Conservation (phyloP, 2,113 vertebrate species). For the Thermophis baileyi region DNA sequence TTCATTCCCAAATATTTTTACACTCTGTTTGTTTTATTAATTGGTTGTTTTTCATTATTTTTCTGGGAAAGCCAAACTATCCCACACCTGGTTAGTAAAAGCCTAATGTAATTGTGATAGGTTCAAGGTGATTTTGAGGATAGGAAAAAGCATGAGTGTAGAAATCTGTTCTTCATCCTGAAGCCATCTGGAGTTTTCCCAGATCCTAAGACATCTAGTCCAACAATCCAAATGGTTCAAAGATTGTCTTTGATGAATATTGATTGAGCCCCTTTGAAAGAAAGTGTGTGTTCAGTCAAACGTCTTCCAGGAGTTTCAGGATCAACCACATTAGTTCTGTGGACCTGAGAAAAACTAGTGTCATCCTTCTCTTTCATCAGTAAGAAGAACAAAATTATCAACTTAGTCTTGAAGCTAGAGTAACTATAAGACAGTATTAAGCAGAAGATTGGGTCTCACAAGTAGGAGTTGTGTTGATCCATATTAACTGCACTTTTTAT, state of each 20-base stretch:
- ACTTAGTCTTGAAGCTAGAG: neutral
- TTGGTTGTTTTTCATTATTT: slow-evolving; percentile 49
- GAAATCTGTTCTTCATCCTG: slow-evolving; percentile 9
- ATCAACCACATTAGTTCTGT: neutral
- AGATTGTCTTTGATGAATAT: fast-evolving
- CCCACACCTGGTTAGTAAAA: slow-evolving; percentile 47
- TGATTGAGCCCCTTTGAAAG: neutral
- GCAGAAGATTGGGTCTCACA: neutral
- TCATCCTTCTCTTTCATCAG: neutral
- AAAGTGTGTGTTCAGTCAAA: neutral
- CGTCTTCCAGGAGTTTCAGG: neutral
- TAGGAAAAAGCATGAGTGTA: slow-evolving; percentile 15
- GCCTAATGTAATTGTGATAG: slow-evolving; percentile 29
- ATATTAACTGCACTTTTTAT: fast-evolving
- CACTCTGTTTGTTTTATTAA: slow-evolving; percentile 54
- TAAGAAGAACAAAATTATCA: neutral
- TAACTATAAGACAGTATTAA: neutral
- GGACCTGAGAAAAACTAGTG: neutral
- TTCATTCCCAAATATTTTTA: slow-evolving; percentile 42
- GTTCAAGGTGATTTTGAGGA: slow-evolving; percentile 36
- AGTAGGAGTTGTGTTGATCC: neutral
- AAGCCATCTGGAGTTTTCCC: slow-evolving; percentile 25
- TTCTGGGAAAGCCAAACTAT: slow-evolving; percentile 44
- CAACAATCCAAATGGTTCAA: neutral
- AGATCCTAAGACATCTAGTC: slow-evolving; percentile 1